These are phyloP conservation scores for Lysandra bellargus DNA, from an alignment of 2,888 invertebrate genomes.

Conservation along the genomic window DNA sequence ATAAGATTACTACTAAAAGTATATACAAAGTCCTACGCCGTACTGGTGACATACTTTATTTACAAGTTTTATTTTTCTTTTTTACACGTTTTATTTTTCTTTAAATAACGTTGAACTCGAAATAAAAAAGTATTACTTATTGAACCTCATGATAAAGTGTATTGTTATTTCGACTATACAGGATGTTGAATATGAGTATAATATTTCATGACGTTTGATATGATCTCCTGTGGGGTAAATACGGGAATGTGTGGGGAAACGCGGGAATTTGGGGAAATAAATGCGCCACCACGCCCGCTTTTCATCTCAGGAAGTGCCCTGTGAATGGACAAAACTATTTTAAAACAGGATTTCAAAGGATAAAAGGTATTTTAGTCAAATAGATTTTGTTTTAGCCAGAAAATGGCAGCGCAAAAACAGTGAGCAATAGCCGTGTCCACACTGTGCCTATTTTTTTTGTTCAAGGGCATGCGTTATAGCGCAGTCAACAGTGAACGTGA, in stretches of 20 bases:
- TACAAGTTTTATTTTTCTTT: background rate
- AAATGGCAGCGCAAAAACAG: background rate
- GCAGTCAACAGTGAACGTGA: no score
- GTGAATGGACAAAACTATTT: conserved; percentile 32
- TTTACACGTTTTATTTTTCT: background rate
- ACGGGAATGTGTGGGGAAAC: conserved; percentile 23
- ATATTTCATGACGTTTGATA: conserved; percentile 32
- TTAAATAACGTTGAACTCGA: background rate
- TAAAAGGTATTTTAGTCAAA: conserved; percentile 10
- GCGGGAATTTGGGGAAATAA: conserved; percentile 34
- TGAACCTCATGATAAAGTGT: background rate
- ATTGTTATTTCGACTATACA: conserved; percentile 1
- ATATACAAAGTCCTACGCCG: no score
- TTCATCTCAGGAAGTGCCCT: conserved; percentile 39
- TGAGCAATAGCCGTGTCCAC: background rate
- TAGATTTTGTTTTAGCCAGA: background rate
- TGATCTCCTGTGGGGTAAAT: conserved; percentile 28
- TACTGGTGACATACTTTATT: no score
- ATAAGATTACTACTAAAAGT: no score
- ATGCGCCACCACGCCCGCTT: conserved; percentile 44
- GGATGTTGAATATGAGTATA: conserved; percentile 23
- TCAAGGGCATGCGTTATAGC: no score
- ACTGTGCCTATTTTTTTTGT: no score
- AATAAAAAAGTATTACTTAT: background rate
- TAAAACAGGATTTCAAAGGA: conserved; percentile 28